Conservation (phyloP, 2,797 vertebrate species). For the Sphenopsis melanotis region DNA sequence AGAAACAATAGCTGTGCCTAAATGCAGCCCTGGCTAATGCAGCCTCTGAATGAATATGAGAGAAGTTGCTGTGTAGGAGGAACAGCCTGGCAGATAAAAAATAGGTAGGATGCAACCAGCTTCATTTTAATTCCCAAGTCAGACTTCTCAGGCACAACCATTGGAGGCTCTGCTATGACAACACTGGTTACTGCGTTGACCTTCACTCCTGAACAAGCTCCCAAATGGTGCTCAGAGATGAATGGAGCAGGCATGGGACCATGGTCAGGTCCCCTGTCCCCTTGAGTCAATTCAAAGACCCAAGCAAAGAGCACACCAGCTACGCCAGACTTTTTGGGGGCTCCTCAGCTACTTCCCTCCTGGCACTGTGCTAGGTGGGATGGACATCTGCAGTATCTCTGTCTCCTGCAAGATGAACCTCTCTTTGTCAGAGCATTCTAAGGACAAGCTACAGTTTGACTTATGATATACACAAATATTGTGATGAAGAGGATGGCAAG, state of each 20-base stretch:
- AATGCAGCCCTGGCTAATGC: not conserved
- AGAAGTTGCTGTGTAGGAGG: not conserved
- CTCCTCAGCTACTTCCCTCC: not conserved
- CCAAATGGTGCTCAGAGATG: not conserved
- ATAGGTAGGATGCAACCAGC: not conserved
- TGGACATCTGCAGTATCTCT: not conserved
- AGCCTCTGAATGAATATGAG: accelerated
- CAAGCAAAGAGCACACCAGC: not conserved
- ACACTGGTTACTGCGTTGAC: not conserved
- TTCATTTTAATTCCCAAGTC: not conserved
- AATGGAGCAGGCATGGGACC: not conserved
- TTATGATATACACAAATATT: not conserved
- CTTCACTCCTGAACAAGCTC: not conserved
- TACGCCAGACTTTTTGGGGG: not conserved
- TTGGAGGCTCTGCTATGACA: not conserved
- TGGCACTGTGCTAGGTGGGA: not conserved
- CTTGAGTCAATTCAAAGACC: not conserved
- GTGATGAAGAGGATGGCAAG: not conserved
- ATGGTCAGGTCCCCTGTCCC: not conserved
- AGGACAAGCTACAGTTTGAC: not conserved
- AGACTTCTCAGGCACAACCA: not conserved
- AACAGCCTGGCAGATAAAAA: not conserved
- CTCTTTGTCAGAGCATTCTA: not conserved
- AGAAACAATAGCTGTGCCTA: not conserved
- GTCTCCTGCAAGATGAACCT: not conserved